Evolutionary conservation across 2,797 vertebrate species (phyloP), one percentile per base, ranked within the genome.

Genomic region (Propithecus perrieri): DNA sequence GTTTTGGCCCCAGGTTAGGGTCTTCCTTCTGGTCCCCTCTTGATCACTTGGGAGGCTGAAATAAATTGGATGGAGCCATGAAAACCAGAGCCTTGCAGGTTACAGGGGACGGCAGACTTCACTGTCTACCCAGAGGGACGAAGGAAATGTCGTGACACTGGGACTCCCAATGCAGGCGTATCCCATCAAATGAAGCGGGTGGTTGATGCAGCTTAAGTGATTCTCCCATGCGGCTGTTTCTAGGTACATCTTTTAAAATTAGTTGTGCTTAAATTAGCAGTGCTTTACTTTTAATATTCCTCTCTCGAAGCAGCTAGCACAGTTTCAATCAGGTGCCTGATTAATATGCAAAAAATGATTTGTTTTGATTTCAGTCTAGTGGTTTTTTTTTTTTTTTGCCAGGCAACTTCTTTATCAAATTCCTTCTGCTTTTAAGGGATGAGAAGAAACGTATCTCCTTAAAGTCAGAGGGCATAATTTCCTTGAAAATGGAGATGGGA

Each of bases 261-360:
- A 98, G 96, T 93, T 88, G 96, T 96, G 97, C 98, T 98, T 98
- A 98, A 98, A 98, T 98, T 98, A 98, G 98, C 96, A 98, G 96
- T 48, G 61, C 97, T 91, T 95, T 98, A 97, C 98, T 98, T 98
- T 98, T 98, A 97, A 97, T 98, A 98, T 97, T 98, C 96, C 94
- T 98, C 96, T 14, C 43, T 97, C 0, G 88, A 95, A 98, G 95
- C 94, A 98, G 97, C 85, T 92, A 98, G 95, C 98, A 95, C 80
- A 84, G 95, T 98, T 98, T 98, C 97, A 98, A 98, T 98, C 98
- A 98, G 92, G 88, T 93, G 63, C 89, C 97, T 98, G 95, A 98
- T 98, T 98, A 98, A 98, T 97, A 98, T 98, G 98, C 97, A 97
- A 98, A 98, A 97, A 97, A 93, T 96, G 95, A 98, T 98, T 98